A percentile compares a stretch with the other conserved stretches of the same genome.
phyloP scores from a whole-genome alignment of 2,888 invertebrate genomes.

The Spisula solida region DNA sequence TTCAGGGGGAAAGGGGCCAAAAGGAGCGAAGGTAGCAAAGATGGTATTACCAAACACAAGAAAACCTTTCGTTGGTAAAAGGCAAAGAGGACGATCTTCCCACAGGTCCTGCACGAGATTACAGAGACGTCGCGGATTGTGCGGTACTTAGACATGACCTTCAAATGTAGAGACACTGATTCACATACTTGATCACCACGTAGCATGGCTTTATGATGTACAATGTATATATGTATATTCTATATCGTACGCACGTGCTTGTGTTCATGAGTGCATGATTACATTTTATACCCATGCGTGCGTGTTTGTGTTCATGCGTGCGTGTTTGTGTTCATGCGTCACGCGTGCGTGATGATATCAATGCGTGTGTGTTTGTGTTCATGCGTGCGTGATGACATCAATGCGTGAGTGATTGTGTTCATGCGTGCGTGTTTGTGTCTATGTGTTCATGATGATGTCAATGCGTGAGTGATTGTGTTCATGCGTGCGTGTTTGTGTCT shows the following conservation, averaged over 20 bases:
- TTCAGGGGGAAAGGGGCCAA: slow-evolving; percentile 31
- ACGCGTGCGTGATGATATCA: neutral
- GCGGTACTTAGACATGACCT: slow-evolving; percentile 29
- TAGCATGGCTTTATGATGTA: slow-evolving; percentile 1
- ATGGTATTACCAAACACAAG: slow-evolving; percentile 21
- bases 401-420: neutral
- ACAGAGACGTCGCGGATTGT: slow-evolving; percentile 33
- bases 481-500: neutral
- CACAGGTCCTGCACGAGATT: neutral
- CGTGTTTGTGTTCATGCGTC: neutral
- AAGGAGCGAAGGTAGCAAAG: slow-evolving; percentile 26
- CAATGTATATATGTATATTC: neutral
- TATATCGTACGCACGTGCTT: neutral
- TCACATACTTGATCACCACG: neutral
- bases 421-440: neutral
- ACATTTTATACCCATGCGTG: neutral
- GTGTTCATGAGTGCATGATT: neutral
- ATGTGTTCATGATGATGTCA: neutral
- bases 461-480: neutral
- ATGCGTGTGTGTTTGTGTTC: neutral
- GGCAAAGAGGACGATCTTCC: slow-evolving; percentile 1
- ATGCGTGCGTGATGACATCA: neutral
- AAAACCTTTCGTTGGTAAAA: slow-evolving; percentile 39
- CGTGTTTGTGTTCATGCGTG: neutral
- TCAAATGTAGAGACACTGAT: neutral